Conservation (phyloP, 2,113 vertebrate genomes). For the Jacana jacana region DNA sequence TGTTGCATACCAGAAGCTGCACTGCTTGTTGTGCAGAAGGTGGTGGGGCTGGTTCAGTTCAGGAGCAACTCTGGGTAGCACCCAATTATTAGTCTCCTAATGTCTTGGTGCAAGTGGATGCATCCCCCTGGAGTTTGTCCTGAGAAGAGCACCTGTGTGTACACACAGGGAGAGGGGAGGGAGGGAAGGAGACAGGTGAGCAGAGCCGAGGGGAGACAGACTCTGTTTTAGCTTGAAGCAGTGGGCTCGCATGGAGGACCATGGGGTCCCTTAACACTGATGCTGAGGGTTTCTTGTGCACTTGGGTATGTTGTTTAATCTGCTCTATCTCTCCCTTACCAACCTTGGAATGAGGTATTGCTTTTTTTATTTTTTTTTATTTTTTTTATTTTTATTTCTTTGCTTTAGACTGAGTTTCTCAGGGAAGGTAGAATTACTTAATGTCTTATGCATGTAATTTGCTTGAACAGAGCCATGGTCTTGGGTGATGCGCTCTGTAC, state of each 20-base stretch:
- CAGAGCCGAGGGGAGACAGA: not conserved
- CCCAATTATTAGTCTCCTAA: not conserved
- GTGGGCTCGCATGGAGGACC: fast-evolving
- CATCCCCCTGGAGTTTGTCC: not conserved
- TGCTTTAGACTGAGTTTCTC: not conserved
- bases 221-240: not conserved
- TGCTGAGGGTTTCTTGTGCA: not conserved
- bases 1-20: not conserved
- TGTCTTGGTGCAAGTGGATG: not conserved
- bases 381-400: not conserved
- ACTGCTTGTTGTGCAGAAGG: not conserved
- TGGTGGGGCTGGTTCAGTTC: not conserved
- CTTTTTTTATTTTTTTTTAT: not conserved
- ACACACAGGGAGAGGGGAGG: not conserved
- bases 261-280: not conserved
- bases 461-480: not conserved
- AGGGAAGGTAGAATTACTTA: not conserved
- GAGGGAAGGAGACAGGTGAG: not conserved
- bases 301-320: not conserved
- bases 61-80: not conserved
- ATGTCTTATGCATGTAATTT: fast-evolving
- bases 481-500: not conserved
- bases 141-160: not conserved
- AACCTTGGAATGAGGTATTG: not conserved
- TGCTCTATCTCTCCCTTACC: not conserved